Evolutionary conservation across 2,797 vertebrate genomes (phyloP).

Genomic region (Margarornis squamiger): DNA sequence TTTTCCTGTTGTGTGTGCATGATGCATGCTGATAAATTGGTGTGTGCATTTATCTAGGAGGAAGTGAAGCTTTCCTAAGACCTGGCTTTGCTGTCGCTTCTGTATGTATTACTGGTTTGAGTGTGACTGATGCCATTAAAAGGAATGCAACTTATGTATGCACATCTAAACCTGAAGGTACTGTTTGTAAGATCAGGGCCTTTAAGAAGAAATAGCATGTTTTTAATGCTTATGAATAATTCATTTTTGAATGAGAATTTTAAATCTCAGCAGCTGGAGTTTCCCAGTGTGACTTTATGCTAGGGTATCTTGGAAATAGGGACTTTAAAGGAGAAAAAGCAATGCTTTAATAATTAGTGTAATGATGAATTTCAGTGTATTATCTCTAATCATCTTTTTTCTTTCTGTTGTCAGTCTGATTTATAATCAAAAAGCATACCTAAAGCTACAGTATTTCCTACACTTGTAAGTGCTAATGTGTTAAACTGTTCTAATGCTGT

Average conservation of each 20-base stretch:
- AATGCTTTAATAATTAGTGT: neutral
- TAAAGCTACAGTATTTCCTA: conserved; percentile 42
- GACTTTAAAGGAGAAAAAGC: neutral
- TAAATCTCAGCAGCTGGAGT: neutral
- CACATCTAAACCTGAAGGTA: neutral
- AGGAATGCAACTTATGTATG: neutral
- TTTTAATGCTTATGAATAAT: conserved; percentile 31
- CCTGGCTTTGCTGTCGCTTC: neutral
- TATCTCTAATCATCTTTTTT: neutral
- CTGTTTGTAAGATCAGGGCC: neutral
- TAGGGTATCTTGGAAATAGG: neutral
- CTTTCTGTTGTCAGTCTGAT: neutral
- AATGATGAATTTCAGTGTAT: neutral
- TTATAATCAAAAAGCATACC: neutral
- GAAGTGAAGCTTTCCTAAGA: neutral
- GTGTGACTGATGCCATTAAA: neutral
- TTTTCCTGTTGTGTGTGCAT: neutral
- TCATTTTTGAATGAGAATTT: neutral
- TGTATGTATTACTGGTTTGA: neutral
- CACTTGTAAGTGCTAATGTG: conserved; percentile 45
- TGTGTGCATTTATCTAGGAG: neutral
- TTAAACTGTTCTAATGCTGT: conserved; percentile 53
- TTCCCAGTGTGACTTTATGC: neutral
- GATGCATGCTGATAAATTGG: neutral
- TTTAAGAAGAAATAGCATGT: neutral